Base-by-base conservation (phyloP, 2,888 invertebrate genomes). In the Amblyteles armatorius region DNA sequence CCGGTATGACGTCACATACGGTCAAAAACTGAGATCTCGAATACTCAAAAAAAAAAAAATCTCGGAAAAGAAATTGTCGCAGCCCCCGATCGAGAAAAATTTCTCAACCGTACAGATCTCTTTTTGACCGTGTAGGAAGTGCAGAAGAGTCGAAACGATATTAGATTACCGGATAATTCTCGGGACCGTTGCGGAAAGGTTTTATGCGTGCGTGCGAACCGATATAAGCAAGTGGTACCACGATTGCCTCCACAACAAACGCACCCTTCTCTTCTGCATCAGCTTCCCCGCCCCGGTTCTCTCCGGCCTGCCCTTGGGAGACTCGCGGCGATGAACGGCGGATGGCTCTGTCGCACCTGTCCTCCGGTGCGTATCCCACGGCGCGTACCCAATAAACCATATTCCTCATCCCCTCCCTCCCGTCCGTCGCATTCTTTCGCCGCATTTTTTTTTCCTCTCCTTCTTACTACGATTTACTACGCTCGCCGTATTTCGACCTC, bases 381-480 rank as follows among this genome's bases (percentile, higher is more conserved):
- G 16, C n/a, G 72, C 36, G 33, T 19, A 33, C 3, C 72, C 7
- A 13, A 72, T 55, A 36, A 72, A 55, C 57, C 57, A 57, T 57
- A 57, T 26, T 57, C 26, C 22, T 55, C 11, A 9, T n/a, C 19
- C 11, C 19, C 55, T 2, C 13, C 26, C 57, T 57, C 55, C 0
- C 26, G 9, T 48, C 16, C 44, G 2, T 16, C 44, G 26, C 57
- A 57, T 57, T 57, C 57, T 57, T 57, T 26, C 57, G 11, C 4
- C 1, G 26, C 26, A 26, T 19, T 26, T 6, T 13, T 19, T 16
- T 16, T 48, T n/a, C 13, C 5, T 67, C 36, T 13, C 67, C 40
- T 13, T 13, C 72, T 79, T 65, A 79, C 79, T 79, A 79, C 79
- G 72, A 72, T 79, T 63, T 60, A 79, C 79, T 60, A 69, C 60